Conservation (phyloP, 2,797 vertebrate genomes). For the Halcyon chelicuti region DNA sequence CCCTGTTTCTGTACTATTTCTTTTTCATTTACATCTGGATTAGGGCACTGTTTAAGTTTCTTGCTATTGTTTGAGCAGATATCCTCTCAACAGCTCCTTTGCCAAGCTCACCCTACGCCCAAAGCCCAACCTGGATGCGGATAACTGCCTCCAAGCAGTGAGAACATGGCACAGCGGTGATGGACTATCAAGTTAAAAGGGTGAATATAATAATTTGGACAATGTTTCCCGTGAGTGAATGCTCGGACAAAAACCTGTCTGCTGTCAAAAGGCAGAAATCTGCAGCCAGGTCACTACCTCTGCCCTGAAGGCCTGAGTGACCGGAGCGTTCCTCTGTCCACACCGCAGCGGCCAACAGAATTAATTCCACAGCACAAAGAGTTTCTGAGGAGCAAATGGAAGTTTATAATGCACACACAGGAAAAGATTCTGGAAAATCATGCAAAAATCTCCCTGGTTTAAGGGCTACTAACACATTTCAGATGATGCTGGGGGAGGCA, state of each 20-base stretch:
- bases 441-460: background rate
- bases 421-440: background rate
- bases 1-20: background rate
- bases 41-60: background rate
- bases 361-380: background rate
- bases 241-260: background rate
- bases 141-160: background rate
- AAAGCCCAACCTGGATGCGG: background rate
- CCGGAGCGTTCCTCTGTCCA: background rate
- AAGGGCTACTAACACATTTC: background rate
- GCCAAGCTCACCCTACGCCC: background rate
- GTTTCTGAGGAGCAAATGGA: background rate
- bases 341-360: background rate
- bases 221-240: background rate
- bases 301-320: background rate
- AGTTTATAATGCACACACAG: background rate
- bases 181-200: background rate
- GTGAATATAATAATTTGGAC: background rate
- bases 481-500: background rate
- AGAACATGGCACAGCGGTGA: accelerated
- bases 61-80: background rate
- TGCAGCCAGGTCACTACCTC: background rate
- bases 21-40: background rate
- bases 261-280: background rate
- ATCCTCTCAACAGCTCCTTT: background rate